These are phyloP conservation scores for Zelostemma sp. DNA, from an alignment of 1,140 invertebrate genomes.

Conservation along the genomic window DNA sequence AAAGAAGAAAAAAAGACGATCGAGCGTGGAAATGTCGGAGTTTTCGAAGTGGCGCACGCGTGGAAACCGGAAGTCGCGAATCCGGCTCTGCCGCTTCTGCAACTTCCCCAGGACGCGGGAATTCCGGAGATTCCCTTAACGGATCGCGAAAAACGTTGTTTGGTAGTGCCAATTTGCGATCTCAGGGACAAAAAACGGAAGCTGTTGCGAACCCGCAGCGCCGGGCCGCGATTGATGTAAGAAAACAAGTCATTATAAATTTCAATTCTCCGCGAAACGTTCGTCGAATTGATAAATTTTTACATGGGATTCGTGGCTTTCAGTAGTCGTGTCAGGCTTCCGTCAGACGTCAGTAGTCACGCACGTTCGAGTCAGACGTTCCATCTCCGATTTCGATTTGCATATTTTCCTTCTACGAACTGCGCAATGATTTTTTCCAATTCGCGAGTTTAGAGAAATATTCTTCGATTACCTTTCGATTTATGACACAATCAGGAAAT, in stretches of 20 bases:
- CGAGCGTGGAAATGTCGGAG: constrained; percentile 15
- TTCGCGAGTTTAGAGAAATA: not conserved
- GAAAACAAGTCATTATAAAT: constrained; percentile 5
- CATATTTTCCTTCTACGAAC: not conserved
- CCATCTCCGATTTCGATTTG: not conserved
- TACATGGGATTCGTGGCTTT: not conserved
- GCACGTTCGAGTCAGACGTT: not conserved
- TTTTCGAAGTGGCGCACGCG: constrained; percentile 23
- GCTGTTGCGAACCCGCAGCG: constrained; percentile 56
- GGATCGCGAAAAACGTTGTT: constrained; percentile 65
- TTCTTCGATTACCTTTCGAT: not conserved
- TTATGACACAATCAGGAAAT: not conserved
- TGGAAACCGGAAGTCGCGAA: constrained; percentile 46
- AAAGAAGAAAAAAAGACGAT: constrained; percentile 39
- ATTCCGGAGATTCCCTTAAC: constrained; percentile 51
- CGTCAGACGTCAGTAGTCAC: not conserved
- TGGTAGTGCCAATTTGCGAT: constrained; percentile 66
- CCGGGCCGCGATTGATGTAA: constrained; percentile 32
- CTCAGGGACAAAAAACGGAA: constrained; percentile 62
- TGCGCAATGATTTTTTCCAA: too few species aligned
- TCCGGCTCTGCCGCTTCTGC: constrained; percentile 29
- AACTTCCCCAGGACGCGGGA: constrained; percentile 43
- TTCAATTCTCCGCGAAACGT: too few species aligned
- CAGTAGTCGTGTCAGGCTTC: not conserved
- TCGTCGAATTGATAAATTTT: too few species aligned